Conservation (phyloP, 2,888 invertebrate genomes). For the Hydraecia micacea region DNA sequence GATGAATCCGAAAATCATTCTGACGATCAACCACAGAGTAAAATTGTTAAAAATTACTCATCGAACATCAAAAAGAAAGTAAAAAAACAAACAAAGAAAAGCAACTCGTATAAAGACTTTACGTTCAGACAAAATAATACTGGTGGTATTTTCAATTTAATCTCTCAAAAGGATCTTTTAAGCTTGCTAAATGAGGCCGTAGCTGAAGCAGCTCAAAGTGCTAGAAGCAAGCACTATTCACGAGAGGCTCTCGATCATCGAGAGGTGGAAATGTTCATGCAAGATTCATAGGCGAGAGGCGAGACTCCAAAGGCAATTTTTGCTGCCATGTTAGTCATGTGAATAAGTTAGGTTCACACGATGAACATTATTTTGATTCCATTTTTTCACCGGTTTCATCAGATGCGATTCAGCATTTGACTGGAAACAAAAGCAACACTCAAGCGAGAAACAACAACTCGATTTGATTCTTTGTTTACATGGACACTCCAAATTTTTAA, state of each 20-base stretch:
- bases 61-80: neutral
- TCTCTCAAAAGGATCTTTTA: slow-evolving; percentile 25
- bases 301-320: neutral
- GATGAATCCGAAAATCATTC: neutral
- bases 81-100: neutral
- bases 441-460: neutral
- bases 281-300: neutral
- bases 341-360: neutral
- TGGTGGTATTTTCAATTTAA: neutral
- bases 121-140: slow-evolving; percentile 26
- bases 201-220: slow-evolving; percentile 25
- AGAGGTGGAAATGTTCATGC: neutral
- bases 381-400: neutral
- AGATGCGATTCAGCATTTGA: neutral
- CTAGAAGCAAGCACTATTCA: neutral
- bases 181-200: slow-evolving; percentile 37
- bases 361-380: neutral
- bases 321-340: neutral
- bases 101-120: slow-evolving; percentile 1
- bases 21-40: neutral
- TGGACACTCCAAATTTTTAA: neutral
- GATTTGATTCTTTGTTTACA: neutral
- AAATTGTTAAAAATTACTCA: neutral
- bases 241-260: neutral
- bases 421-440: neutral